Percentiles rank a stretch among this genome's conserved stretches.
Conservation (phyloP, 2,797 vertebrate species). For the Coreius guichenoti region DNA sequence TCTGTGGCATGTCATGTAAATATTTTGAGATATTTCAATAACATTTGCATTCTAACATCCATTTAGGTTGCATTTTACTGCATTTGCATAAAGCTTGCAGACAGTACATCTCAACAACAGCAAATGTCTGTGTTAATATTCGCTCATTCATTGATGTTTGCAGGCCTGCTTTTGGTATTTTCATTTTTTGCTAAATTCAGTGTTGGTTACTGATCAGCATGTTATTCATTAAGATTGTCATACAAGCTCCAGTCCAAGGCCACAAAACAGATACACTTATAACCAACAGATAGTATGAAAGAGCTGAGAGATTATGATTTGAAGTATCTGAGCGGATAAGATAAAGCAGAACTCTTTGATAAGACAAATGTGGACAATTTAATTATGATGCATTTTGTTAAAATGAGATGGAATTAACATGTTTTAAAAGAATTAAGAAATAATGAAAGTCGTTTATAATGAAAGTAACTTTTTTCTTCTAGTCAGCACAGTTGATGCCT, state of each 20-base stretch:
- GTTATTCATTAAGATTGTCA: background rate
- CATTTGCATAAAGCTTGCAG: background rate
- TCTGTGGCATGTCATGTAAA: background rate
- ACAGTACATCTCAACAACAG: background rate
- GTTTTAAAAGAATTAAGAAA: background rate
- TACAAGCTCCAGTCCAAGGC: background rate
- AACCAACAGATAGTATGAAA: background rate
- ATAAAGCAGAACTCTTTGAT: background rate
- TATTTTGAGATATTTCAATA: background rate
- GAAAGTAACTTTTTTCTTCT: background rate
- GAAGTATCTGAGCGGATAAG: background rate
- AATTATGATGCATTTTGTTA: background rate
- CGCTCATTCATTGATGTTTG: background rate
- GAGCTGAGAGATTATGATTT: background rate
- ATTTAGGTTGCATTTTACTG: background rate
- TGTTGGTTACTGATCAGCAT: background rate
- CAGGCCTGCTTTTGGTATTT: background rate
- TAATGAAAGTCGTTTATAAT: background rate
- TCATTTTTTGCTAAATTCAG: background rate
- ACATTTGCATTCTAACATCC: background rate
- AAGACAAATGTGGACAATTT: background rate
- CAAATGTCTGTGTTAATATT: background rate
- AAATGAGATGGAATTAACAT: background rate
- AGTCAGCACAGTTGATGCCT: constrained; percentile 7
- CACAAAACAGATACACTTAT: background rate